phyloP scores from a whole-genome alignment of 2,113 vertebrate species.

The Percopsis transmontana region DNA sequence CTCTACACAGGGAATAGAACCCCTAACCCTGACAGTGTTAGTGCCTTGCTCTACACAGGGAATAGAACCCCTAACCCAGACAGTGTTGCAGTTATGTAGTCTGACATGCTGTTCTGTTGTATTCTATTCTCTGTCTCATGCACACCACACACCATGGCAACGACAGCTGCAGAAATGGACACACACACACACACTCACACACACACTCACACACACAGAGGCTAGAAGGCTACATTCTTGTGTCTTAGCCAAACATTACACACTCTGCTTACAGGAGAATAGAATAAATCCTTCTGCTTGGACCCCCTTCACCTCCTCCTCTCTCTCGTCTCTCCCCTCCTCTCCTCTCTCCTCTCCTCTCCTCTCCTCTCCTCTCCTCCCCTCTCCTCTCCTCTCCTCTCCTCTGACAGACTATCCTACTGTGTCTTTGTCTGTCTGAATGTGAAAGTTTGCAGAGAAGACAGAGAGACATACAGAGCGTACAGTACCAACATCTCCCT shows the following conservation, averaged over 20 bases:
- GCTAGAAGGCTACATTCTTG: constrained; percentile 58
- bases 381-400: constrained; percentile 3
- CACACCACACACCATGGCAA: constrained; percentile 23
- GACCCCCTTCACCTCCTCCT: background rate
- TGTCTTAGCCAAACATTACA: constrained; percentile 65
- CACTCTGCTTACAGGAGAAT: constrained; percentile 22
- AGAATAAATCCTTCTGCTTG: constrained; percentile 6
- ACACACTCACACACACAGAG: constrained; percentile 7
- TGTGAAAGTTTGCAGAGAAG: background rate
- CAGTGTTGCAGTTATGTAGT: no score
- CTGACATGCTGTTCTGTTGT: no score
- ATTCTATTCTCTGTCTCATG: no score
- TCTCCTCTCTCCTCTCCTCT: background rate
- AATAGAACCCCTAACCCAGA: background rate
- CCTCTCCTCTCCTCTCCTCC: background rate
- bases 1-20: background rate
- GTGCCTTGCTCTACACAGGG: no score
- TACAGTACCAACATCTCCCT: background rate
- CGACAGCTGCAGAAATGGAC: constrained; percentile 55
- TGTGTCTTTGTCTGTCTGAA: background rate
- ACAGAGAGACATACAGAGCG: background rate
- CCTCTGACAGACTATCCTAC: background rate
- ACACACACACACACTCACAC: constrained; percentile 18
- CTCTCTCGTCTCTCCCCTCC: background rate
- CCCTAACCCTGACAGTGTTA: background rate